A percentile compares a stretch with the other conserved stretches of the same genome.
Conservation (phyloP, 2,888 invertebrate genomes). For the Anthoptus insignis region DNA sequence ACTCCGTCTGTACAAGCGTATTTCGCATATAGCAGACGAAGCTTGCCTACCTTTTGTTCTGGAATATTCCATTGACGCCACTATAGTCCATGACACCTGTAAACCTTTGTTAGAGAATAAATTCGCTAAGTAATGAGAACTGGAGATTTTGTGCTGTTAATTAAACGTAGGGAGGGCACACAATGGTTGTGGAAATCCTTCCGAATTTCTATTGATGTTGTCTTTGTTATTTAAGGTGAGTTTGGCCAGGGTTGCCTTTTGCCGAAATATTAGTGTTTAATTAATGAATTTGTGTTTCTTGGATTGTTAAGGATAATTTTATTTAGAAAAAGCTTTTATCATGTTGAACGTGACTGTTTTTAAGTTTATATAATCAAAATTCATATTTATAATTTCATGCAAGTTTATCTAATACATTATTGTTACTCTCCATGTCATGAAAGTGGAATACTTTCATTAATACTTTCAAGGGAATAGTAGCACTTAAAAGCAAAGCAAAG, state of each 20-base stretch:
- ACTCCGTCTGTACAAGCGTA: not conserved
- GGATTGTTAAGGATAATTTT: conserved; percentile 47
- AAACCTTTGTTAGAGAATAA: conserved; percentile 54
- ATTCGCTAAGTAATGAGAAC: conserved; percentile 53
- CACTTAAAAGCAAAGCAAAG: too few relatives aligned
- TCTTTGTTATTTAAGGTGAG: conserved; percentile 25
- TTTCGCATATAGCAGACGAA: not conserved
- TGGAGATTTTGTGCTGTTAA: conserved; percentile 46
- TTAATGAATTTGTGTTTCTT: conserved; percentile 29
- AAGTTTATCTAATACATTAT: too few relatives aligned
- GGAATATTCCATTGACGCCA: conserved; percentile 52
- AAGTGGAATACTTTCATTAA: too few relatives aligned
- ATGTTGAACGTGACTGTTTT: too few relatives aligned
- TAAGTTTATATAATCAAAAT: too few relatives aligned
- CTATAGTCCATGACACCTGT: conserved; percentile 46
- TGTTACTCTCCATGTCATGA: too few relatives aligned
- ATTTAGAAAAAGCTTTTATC: not conserved
- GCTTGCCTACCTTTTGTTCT: conserved; percentile 51
- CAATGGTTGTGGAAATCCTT: conserved; percentile 25
- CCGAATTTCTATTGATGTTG: conserved; percentile 25
- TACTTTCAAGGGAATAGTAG: too few relatives aligned
- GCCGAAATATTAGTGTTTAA: conserved; percentile 29
- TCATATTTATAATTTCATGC: too few relatives aligned
- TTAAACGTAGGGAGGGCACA: conserved; percentile 38
- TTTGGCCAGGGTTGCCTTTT: conserved; percentile 19